These are phyloP conservation scores for Pangasius krempfi DNA, from an alignment of 2,797 vertebrate species.

Conservation along the genomic window DNA sequence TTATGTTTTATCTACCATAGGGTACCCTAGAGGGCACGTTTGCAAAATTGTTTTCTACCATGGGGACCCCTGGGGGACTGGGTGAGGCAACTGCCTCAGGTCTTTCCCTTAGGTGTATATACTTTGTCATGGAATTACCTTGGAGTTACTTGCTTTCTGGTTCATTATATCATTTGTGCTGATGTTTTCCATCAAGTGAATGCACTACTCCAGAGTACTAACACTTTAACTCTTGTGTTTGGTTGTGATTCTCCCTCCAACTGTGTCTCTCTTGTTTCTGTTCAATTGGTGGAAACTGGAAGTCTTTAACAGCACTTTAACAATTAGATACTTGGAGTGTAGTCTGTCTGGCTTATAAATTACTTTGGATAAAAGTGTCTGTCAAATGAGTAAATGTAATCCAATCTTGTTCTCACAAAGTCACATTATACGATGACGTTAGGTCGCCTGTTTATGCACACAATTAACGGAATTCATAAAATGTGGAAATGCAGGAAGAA, in stretches of 20 bases:
- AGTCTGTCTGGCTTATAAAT: slow-evolving; percentile 4
- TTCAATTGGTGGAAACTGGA: neutral
- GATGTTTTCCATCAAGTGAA: neutral
- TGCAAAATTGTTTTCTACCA: no score
- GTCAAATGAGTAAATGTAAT: neutral
- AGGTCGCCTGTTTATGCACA: neutral
- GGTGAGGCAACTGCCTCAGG: no score
- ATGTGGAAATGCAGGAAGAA: neutral
- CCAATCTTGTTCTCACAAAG: neutral
- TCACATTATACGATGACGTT: neutral
- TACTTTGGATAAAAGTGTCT: neutral
- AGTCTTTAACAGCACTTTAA: slow-evolving; percentile 9
- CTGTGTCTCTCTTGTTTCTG: neutral
- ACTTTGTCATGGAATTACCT: neutral
- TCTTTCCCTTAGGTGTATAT: neutral
- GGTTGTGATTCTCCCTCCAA: neutral
- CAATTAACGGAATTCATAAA: neutral
- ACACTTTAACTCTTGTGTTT: neutral
- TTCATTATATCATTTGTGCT: neutral
- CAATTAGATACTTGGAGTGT: neutral
- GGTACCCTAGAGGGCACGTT: neutral
- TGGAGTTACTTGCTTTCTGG: neutral
- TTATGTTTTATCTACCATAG: neutral
- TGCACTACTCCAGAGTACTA: neutral
- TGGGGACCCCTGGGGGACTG: no score